These are phyloP conservation scores for Caenorhabditis macrosperma DNA, from an alignment of 2,888 invertebrate genomes.

Conservation along the genomic window DNA sequence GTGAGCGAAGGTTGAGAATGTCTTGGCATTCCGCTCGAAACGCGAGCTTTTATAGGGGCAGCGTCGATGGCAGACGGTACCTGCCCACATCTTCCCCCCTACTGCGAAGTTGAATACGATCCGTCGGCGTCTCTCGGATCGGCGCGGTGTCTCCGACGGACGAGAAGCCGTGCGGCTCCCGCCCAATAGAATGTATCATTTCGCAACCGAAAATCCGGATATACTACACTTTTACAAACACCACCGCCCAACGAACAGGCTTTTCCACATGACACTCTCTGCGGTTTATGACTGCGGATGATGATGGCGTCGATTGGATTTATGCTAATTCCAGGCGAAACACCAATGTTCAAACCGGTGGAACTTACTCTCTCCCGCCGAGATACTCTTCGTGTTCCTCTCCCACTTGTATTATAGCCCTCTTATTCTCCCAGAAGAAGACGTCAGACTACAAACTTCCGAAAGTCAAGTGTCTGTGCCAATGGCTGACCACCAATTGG, in stretches of 20 bases:
- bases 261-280: constrained; percentile 2
- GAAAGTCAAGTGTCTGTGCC: not conserved
- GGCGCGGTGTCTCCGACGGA: not conserved
- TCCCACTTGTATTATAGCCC: not conserved
- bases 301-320: constrained; percentile 46
- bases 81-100: constrained; percentile 24
- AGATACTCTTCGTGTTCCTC: not conserved
- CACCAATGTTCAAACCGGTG: constrained; percentile 52
- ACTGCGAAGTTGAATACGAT: constrained; percentile 23
- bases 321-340: constrained; percentile 41
- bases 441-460: not conserved
- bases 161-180: constrained; percentile 25
- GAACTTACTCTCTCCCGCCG: constrained; percentile 37
- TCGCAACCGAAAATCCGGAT: constrained; percentile 48
- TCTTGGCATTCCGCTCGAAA: not conserved
- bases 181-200: constrained; percentile 26
- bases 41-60: constrained; percentile 27
- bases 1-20: not conserved
- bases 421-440: not conserved
- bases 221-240: constrained; percentile 25
- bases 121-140: not conserved
- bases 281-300: constrained; percentile 41
- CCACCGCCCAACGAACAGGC: constrained; percentile 9
- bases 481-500: not conserved
- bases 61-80: not conserved